Base-by-base conservation (phyloP, 2,113 vertebrate genomes). In the Oplegnathus fasciatus region DNA sequence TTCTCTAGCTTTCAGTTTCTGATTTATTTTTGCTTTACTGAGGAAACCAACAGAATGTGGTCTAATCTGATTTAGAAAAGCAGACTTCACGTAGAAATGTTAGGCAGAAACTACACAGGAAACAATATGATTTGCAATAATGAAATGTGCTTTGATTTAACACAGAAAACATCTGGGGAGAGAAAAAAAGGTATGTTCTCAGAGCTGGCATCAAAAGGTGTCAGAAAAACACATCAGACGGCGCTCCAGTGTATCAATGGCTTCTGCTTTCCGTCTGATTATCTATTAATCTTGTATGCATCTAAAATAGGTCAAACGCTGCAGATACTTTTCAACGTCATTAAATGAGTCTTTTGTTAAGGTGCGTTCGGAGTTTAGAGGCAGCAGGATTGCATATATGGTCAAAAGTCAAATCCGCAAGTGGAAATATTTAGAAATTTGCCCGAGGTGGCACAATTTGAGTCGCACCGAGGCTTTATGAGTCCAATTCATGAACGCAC, bases 61-160 rank as follows among this genome's bases (percentile, higher is more conserved):
- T 68, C 66, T 61, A 14, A 73, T 86, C 28, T 80, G 42, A 78
- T 68, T 77, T 26, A 20, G 22, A 71, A 64, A 70, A 78, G 64
- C 67, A 67, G 68, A 54, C n/a, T 8, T 17, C 30, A 48, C 40
- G 78, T 46, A 10, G 34, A 66, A 72, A 72, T 5, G 14, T 54
- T 20, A 9, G 13, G 20, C 24, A 48, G 50, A 50, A 80, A 50
- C 24, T 26, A 40, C 0, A 71, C 8, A 64, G 44, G 18, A 83
- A 78, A 79, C 34, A 42, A 4, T 17, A n/a, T 60, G 46, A 80
- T 84, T 50, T 72, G 54, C 30, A 22, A 13, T 55, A 80, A 77
- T 55, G 69, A 82, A 71, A 83, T 7, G 13, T 32, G 26, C 82
- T 85, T 92, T 89, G 76, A 90, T 88, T 90, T 65, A 76, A 80